Evolutionary conservation across 2,888 invertebrate genomes (phyloP), one percentile per base, ranked within the genome.

Genomic region (Amphimallon solstitiale): DNA sequence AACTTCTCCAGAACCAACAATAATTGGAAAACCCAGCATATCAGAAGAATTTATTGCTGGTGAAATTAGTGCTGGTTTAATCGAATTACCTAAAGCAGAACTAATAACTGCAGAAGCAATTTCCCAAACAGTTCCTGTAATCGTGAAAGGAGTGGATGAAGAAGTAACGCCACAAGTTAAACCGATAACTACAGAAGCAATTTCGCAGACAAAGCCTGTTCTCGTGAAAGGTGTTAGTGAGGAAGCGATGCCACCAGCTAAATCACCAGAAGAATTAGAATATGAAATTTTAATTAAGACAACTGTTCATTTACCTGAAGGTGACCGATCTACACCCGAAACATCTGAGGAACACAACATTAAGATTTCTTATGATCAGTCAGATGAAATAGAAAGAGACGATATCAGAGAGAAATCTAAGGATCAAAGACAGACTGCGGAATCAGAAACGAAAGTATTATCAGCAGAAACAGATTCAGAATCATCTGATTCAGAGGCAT

Each of bases 271-370:
- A 23, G 48, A 65, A 23, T 59, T 68, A n/a, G 68, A 77, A 38
- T 88, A 86, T 71, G 88, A 89, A 83, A 84, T 89, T n/a, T 86
- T 87, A 70, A 83, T 89, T 23, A 81, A 86, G 73, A 86, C 88
- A 38, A 84, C 86, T 67, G 84, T 88, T 15, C 84, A 87, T 0
- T 85, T 65, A 21, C 49, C 45, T 2, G 60, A 61, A 35, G 45
- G 48, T 29, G 46, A 67, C 10, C 40, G 17, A 19, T 46, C 61
- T 6, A 46, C 59, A 1, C 37, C 35, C 1, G 54, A 63, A 15
- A 23, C 48, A 1, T 54, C 62, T 2, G 56, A 60, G 40, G 81
- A 83, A 60, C 77, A 76, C 77, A 52, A 83, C 78, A 75, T 77
- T 51, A 71, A 74, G 40, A 74, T 74, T 52, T 73, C 61, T 1